phyloP scores from a whole-genome alignment of 2,113 vertebrate species.

The Pristiophorus japonicus region DNA sequence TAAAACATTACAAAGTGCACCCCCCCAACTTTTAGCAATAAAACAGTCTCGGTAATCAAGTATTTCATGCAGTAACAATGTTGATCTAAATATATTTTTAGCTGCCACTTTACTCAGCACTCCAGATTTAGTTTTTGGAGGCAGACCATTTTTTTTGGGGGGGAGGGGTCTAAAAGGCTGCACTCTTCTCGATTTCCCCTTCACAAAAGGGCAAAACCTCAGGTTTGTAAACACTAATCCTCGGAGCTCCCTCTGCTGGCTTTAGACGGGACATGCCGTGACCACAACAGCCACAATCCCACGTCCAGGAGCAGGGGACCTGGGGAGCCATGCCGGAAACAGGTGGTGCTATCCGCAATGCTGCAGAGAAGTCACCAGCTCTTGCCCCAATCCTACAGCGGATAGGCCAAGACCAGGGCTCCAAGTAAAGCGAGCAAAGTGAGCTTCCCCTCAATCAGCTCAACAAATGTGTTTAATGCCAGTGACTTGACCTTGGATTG shows the following conservation, averaged over 20 bases:
- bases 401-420: neutral
- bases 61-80: neutral
- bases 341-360: neutral
- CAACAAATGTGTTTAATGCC: neutral
- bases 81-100: neutral
- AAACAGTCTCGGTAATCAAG: neutral
- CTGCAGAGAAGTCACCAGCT: neutral
- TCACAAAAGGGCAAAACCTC: neutral
- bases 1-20: neutral
- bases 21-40: neutral
- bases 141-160: neutral
- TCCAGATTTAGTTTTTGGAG: neutral
- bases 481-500: neutral
- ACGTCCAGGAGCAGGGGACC: neutral
- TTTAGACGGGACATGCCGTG: neutral
- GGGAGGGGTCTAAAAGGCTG: neutral
- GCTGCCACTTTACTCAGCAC: neutral
- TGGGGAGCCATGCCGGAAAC: neutral
- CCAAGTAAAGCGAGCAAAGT: neutral
- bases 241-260: neutral
- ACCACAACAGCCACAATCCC: neutral
- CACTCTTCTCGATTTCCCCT: neutral
- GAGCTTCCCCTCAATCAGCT: neutral
- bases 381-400: neutral
- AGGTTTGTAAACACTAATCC: neutral